Evolutionary conservation across 2,797 vertebrate genomes (phyloP), one percentile per base, ranked within the genome.

Genomic region (Helarctos malayanus): DNA sequence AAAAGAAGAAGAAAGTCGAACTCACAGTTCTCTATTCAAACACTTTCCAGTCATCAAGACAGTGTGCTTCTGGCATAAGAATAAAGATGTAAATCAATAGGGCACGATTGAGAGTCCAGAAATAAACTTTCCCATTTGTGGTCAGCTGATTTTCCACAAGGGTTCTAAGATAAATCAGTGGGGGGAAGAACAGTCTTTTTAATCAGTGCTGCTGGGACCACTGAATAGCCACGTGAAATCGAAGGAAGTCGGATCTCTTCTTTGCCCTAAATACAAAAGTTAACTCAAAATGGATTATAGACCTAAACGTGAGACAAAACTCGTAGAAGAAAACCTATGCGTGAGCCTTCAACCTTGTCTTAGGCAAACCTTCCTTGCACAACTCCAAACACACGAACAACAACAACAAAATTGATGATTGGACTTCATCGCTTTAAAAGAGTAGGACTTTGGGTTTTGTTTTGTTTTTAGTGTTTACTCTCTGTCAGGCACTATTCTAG

Each of bases 1-100:
- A 89, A 96, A 95, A 84, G 68, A 82, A 82, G 83, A 94, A 89
- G 54, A 63, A 61, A 63, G 47, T 59, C 47, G 56, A 73, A 71
- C 54, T 85, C 45, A 63, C 54, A 90, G 21, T 80, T 96, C 35
- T 25, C 0, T 0, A 21, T 57, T 87, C 49, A 27, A 49, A 86
- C 75, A 35, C 41, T 57, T 47, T 18, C 16, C 19, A 23, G 27
- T 68, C 65, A 90, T 57, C 12, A 35, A 61, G 49, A 68, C 78
- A 21, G 23, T n/a, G 47, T 23, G 65, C 3, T 71, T 25, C n/a
- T 23, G 27, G 86, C 29, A 2, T 69, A 83, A 83, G 47, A 10
- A 63, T 0, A 38, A 29, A 80, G 10, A 2, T 7, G 4, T 6
- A n/a, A 54, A n/a, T 11, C 10, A 7, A 71, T 27, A n/a, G 29